Percentiles rank a stretch among this genome's conserved stretches.
Conservation (phyloP, 2,113 vertebrate species). For the Talpa occidentalis region DNA sequence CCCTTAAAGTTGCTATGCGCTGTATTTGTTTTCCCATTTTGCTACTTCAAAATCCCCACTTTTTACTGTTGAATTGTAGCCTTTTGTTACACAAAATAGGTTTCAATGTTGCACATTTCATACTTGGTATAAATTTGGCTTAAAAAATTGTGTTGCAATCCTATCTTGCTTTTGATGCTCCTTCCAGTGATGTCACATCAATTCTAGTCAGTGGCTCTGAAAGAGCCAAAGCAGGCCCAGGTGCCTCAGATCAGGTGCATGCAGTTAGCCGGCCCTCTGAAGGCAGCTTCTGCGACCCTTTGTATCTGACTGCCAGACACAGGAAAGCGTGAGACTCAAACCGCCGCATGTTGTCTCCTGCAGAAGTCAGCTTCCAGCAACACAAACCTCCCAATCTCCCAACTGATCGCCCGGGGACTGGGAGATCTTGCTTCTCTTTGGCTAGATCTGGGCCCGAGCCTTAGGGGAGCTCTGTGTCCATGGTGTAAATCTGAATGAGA, state of each 20-base stretch:
- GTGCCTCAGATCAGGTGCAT: background rate
- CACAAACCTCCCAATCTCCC: conserved; percentile 32
- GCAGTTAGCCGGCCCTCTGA: background rate
- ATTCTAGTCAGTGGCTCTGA: too few relatives aligned
- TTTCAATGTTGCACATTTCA: conserved; percentile 22
- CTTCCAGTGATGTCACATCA: too few relatives aligned
- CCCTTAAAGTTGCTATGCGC: too few relatives aligned
- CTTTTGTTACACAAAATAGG: conserved; percentile 77
- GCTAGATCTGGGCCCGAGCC: conserved; percentile 9
- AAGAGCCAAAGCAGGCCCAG: too few relatives aligned
- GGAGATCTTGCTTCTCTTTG: conserved; percentile 62
- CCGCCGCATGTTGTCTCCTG: too few relatives aligned
- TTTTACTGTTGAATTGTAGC: background rate
- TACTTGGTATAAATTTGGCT: conserved; percentile 46
- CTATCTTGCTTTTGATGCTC: too few relatives aligned
- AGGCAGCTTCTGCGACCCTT: too few relatives aligned
- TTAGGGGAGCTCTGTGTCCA: conserved; percentile 92
- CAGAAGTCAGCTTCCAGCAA: conserved; percentile 2
- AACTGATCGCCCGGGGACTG: conserved; percentile 11
- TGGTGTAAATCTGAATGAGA: conserved; percentile 91
- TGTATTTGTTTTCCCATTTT: too few relatives aligned
- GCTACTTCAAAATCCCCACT: too few relatives aligned
- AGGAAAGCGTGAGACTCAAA: background rate
- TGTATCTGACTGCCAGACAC: background rate
- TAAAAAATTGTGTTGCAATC: background rate